Conservation (phyloP, 2,888 invertebrate species). For the Melinopterus prodromus region DNA sequence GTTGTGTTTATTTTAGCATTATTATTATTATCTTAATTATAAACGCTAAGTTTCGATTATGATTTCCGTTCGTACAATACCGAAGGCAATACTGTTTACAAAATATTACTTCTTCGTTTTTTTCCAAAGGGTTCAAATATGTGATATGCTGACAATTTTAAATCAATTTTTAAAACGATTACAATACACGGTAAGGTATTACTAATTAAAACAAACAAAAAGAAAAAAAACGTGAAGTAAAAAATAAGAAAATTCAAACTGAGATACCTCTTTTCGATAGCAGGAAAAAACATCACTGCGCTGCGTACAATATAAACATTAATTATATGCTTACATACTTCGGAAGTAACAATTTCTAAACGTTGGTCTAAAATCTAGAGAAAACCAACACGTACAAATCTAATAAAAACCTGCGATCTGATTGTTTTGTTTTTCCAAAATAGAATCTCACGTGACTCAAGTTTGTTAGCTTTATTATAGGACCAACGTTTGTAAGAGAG, state of each 20-base stretch:
- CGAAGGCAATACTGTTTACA: neutral
- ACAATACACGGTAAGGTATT: conserved; percentile 19
- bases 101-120: conserved; percentile 14
- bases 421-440: neutral
- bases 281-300: neutral
- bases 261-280: neutral
- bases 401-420: neutral
- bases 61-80: neutral
- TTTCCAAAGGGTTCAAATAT: conserved; percentile 46
- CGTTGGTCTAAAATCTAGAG: conserved; percentile 28
- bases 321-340: neutral
- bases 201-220: conserved; percentile 16
- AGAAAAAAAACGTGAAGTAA: conserved; percentile 15
- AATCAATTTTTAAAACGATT: conserved; percentile 33
- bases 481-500: conserved; percentile 45
- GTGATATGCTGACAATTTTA: conserved; percentile 58
- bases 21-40: neutral
- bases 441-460: conserved; percentile 33
- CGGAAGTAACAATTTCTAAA: conserved; percentile 17
- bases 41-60: neutral
- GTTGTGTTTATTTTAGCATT: conserved; percentile 8
- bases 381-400: neutral
- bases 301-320: neutral
- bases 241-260: conserved; percentile 9
- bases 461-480: neutral